Evolutionary conservation across 2,888 invertebrate genomes (phyloP), one percentile per base, ranked within the genome.

Genomic region (Sarcophaga carnaria): DNA sequence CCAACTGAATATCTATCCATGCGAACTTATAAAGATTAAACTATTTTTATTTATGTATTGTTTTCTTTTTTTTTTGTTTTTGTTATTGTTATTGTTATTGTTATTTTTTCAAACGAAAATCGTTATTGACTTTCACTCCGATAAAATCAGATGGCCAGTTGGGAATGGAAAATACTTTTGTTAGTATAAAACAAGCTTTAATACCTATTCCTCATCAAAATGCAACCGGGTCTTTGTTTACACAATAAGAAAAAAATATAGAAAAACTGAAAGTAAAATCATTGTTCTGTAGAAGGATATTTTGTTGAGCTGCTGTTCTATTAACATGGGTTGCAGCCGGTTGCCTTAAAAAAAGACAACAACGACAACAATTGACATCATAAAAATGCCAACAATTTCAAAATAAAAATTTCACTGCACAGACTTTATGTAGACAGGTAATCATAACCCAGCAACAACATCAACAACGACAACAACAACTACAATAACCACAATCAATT

Each of bases 361-460:
- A 17, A 54, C 14, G 5, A 54, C 4, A 54, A 54, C 12, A 14
- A 54, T 54, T 54, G 54, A 54, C 54, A 54, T 54, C 54, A 54
- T 54, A 14, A 17, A 49, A 49, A 49, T 49, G 49, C 14, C 49
- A 49, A 49, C 6, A 11, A 49, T 49, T 49, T 49, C 14, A 14
- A 49, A 49, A 49, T 49, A 59, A 67, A 59, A 59, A 67, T 27
- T 45, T 20, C 8, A 22, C 20, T 64, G 22, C 22, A 67, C 37
- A 67, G 67, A 77, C 67, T 59, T 60, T 22, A 45, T 10, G 66
- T 25, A 67, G 67, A 77, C 67, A 17, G 45, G 67, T 67, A 67
- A 77, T 45, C 60, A 60, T 72, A 20, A 59, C 54, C 59, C 20
- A n/a, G 37, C 76, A 66, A 37, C 66, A 66, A n/a, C 59, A 17